Conservation (phyloP, 64 coral and sea anemone species). For the Pocillopora damicornis region DNA sequence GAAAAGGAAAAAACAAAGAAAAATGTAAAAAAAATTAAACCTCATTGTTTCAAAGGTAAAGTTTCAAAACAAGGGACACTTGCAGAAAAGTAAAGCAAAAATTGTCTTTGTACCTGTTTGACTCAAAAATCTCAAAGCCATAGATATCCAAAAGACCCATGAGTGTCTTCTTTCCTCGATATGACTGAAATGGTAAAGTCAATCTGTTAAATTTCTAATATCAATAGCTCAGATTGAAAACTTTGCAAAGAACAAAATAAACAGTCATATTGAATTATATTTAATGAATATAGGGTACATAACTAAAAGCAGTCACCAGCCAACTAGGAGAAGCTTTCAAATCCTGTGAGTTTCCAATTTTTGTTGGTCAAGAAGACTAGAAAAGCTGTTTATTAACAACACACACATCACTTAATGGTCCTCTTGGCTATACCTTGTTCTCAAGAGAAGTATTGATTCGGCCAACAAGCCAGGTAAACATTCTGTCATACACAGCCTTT, state of each 20-base stretch:
- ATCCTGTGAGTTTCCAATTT: too few relatives aligned
- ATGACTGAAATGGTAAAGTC: conserved; percentile 40
- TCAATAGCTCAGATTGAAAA: background rate
- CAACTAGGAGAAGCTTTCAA: too few relatives aligned
- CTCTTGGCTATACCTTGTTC: conserved; percentile 51
- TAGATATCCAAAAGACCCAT: conserved; percentile 96
- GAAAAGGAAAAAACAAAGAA: background rate
- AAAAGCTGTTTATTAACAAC: too few relatives aligned
- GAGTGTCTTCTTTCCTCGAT: conserved; percentile 63
- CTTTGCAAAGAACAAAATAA: too few relatives aligned
- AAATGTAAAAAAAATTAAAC: background rate
- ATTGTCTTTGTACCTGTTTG: conserved; percentile 63
- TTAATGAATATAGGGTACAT: too few relatives aligned
- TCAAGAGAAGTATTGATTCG: conserved; percentile 87
- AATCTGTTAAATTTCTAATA: background rate
- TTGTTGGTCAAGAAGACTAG: too few relatives aligned
- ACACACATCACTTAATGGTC: background rate
- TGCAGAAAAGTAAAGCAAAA: background rate
- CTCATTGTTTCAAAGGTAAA: background rate
- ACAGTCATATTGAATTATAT: too few relatives aligned
- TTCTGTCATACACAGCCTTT: conserved; percentile 84
- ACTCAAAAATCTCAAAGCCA: conserved; percentile 98
- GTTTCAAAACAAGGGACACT: background rate
- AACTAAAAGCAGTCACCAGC: too few relatives aligned
- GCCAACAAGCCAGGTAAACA: conserved; percentile 88